Evolutionary conservation across 2,888 invertebrate genomes (phyloP).

Genomic region (Uloborus plumipes): DNA sequence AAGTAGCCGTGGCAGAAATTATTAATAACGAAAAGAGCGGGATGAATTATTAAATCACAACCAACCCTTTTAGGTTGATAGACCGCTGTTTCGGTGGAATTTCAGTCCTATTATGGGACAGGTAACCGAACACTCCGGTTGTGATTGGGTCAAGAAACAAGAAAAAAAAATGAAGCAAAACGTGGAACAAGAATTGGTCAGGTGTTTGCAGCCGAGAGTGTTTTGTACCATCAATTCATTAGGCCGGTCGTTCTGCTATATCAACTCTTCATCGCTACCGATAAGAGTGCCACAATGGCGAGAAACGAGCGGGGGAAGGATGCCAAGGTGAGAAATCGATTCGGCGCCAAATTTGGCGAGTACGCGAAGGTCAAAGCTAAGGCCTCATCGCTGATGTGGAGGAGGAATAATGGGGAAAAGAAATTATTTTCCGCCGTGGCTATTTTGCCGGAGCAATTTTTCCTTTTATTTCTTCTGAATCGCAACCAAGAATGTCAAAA

Average conservation of each 20-base stretch:
- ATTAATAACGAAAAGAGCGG: too few species aligned
- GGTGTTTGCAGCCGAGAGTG: not conserved
- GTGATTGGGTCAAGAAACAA: not conserved
- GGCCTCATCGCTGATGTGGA: too few species aligned
- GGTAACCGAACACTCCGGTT: not conserved
- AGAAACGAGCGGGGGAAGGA: constrained; percentile 4
- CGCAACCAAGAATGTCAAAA: too few species aligned
- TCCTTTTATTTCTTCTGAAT: too few species aligned
- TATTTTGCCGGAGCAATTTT: too few species aligned
- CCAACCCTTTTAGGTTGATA: too few species aligned
- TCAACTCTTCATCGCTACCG: constrained; percentile 4
- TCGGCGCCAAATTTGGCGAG: constrained; percentile 16
- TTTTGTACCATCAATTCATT: constrained; percentile 25
- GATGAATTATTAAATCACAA: too few species aligned
- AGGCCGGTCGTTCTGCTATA: constrained; percentile 5
- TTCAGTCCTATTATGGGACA: too few species aligned
- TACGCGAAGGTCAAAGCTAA: constrained; percentile 19
- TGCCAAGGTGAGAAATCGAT: constrained; percentile 46
- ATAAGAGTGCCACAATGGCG: not conserved
- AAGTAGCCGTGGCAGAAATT: too few species aligned
- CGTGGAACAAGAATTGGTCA: not conserved
- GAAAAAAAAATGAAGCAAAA: not conserved
- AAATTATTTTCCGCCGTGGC: too few species aligned
- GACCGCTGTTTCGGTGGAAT: too few species aligned
- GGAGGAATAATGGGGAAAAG: too few species aligned